These are phyloP conservation scores for Idaea aversata DNA, from an alignment of 2,888 invertebrate species.

Conservation along the genomic window DNA sequence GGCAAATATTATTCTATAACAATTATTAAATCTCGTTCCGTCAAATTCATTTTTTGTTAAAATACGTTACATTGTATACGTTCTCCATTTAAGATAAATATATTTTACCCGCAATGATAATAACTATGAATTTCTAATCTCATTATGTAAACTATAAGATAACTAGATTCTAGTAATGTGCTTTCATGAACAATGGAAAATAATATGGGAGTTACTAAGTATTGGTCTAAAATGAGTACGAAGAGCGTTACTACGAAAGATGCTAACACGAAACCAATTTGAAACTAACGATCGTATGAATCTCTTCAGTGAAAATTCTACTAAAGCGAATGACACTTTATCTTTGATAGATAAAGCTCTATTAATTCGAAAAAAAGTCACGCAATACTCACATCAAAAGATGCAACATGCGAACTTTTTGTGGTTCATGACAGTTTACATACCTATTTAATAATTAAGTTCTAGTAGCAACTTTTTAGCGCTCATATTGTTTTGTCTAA, in stretches of 20 bases:
- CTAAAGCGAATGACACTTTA: not conserved
- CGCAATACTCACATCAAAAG: too few species aligned
- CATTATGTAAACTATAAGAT: constrained; percentile 53
- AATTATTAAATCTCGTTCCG: constrained; percentile 51
- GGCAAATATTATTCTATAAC: constrained; percentile 62
- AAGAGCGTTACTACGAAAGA: not conserved
- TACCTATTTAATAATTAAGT: too few species aligned
- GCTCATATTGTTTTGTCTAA: too few species aligned
- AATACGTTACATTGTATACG: constrained; percentile 68
- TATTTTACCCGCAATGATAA: constrained; percentile 61
- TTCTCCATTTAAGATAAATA: constrained; percentile 63
- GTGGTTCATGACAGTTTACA: too few species aligned
- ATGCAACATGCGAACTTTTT: too few species aligned
- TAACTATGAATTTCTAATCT: constrained; percentile 73
- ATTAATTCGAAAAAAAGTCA: not conserved
- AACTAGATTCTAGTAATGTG: constrained; percentile 51
- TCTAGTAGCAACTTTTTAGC: too few species aligned
- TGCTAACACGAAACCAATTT: not conserved
- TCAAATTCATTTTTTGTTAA: constrained; percentile 48
- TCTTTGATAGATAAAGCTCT: not conserved
- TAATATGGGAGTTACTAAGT: constrained; percentile 17
- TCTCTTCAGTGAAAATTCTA: not conserved
- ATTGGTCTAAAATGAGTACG: not conserved
- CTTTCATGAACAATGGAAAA: constrained; percentile 42
- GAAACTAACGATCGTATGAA: not conserved